Conservation (phyloP, 2,113 vertebrate species). For the Orcinus orca region DNA sequence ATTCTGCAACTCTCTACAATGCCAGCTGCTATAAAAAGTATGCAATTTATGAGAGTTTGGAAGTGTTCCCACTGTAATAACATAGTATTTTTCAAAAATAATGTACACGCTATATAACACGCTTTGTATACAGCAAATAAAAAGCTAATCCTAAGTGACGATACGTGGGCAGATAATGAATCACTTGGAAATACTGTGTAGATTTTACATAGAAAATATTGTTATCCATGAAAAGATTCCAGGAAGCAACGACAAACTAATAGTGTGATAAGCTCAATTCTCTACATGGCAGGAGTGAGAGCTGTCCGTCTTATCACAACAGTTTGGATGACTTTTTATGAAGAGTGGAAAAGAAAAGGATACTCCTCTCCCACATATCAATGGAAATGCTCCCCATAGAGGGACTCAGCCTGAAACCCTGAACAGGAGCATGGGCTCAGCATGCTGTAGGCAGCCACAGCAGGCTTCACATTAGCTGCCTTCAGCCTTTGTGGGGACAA, state of each 20-base stretch:
- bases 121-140: conserved; percentile 42
- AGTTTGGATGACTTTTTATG: conserved; percentile 51
- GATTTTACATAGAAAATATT: not conserved
- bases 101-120: conserved; percentile 33
- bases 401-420: conserved; percentile 51
- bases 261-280: conserved; percentile 47
- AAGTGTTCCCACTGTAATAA: conserved; percentile 36
- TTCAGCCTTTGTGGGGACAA: conserved; percentile 37
- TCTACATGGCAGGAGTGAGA: conserved; percentile 39
- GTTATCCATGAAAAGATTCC: not conserved
- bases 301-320: conserved; percentile 20
- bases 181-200: not conserved
- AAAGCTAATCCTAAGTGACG: conserved; percentile 13
- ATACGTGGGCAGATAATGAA: conserved; percentile 43
- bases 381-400: conserved; percentile 37
- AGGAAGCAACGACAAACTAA: not conserved
- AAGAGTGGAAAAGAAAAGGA: conserved; percentile 53
- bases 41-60: conserved; percentile 4
- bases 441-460: conserved; percentile 49
- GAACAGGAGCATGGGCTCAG: conserved; percentile 47
- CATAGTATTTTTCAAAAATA: conserved; percentile 42
- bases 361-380: conserved; percentile 52
- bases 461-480: conserved; percentile 18
- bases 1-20: not conserved
- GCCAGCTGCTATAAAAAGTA: conserved; percentile 1